Base-by-base conservation (phyloP, 2,113 vertebrate genomes). In the Crotophaga sulcirostris region DNA sequence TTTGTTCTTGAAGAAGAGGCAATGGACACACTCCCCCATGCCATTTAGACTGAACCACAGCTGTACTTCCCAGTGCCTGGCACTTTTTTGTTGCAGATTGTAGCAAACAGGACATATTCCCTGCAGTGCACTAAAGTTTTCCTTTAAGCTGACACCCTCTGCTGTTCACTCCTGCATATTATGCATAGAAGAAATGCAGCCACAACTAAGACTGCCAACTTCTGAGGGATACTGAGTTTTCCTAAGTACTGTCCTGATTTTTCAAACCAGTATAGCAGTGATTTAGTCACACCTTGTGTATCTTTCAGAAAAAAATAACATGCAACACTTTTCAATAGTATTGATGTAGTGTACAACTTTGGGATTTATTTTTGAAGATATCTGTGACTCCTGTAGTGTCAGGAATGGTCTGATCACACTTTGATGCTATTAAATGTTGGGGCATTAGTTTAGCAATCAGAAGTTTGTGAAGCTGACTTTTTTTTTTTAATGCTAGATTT, bases 91-190 rank as follows among this genome's bases (percentile, higher is more conserved):
- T 17, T 21, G 36, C 5, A 5, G 72, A 40, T 38, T 34, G 26
- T 16, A 47, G 40, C 56, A 52, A 96, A 68, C 10, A 51, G 54
- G 45, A 54, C 14, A 4, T 36, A 40, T 21, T 56, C 45, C 47
- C 44, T 19, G 33, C 1, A 36, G 8, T 21, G 19, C 54, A 38
- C 28, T 62, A 58, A n/a, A 17, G 63, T 95, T 95, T 96, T 89
- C 87, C 70, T 96, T 96, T 89, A 87, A 82, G 45, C 87, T 89
- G 87, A 90, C 95, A 93, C 94, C 95, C 89, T 94, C 96, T 96
- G 24, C 94, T 96, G 93, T 96, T 94, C 96, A 80, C 20, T 96
- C 20, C 54, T 47, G 70, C 15, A 66, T 73, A 62, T 49, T 42
- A 68, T 82, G 23, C 45, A 45, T 16, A 34, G 89, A 45, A 6